A percentile compares a stretch with the other conserved stretches of the same genome.
phyloP scores from a whole-genome alignment of 2,797 vertebrate species.

The Crossoptilon crossoptilon region DNA sequence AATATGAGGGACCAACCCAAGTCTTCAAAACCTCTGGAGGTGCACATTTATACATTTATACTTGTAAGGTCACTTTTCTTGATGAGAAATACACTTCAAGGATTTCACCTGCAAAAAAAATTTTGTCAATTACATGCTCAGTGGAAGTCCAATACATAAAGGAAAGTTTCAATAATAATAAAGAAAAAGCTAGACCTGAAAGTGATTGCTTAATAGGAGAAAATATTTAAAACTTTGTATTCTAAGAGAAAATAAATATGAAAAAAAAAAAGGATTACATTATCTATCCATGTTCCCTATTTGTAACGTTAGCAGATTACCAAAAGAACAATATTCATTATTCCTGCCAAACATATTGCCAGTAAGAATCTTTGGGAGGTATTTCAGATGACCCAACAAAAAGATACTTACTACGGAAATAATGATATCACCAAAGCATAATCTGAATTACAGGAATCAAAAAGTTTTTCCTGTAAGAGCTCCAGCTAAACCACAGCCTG shows the following conservation, averaged over 20 bases:
- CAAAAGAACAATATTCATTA: background rate
- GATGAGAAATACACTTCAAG: background rate
- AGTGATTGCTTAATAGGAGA: background rate
- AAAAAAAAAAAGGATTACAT: background rate
- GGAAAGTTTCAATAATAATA: background rate
- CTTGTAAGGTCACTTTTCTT: background rate
- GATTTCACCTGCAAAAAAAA: background rate
- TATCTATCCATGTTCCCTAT: background rate
- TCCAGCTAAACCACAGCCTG: background rate
- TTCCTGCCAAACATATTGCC: fast-evolving
- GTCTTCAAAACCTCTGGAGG: background rate
- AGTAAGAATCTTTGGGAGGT: background rate
- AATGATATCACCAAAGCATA: background rate
- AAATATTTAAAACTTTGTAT: background rate
- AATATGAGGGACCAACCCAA: background rate
- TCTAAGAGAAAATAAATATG: background rate
- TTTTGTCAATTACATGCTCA: background rate
- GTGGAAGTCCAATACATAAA: background rate
- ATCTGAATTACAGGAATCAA: background rate
- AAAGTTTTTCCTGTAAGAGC: background rate
- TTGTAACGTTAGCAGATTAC: background rate
- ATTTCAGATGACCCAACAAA: background rate
- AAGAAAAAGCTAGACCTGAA: background rate
- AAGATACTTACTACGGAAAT: background rate
- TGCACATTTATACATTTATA: background rate